Base-by-base conservation (phyloP, 2,113 vertebrate genomes). In the Aspidoscelis tigris region DNA sequence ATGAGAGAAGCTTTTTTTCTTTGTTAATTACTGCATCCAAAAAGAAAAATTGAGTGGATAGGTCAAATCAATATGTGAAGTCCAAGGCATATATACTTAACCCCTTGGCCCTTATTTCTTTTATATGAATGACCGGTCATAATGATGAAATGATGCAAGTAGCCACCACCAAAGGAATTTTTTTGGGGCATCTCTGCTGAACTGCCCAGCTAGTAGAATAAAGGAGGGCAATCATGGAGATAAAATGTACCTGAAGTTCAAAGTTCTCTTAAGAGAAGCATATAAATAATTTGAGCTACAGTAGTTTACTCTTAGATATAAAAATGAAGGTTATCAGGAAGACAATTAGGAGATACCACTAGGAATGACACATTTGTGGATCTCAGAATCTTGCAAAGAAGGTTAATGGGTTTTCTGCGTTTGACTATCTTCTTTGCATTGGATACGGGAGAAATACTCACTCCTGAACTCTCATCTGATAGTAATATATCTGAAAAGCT, bases 401-500 rank as follows among this genome's bases (percentile, higher is more conserved):
- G 53, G 69, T 82, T 50, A 73, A 61, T 64, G 24, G 44, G 50
- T 44, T n/a, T 18, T 64, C 70, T 26, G 26, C 55, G 44, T 82
- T 22, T 39, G 3, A 53, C 80, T 61, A 14, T 26, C 20, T 14
- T 81, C 20, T 58, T 73, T 61, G 55, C 33, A 61, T 39, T 73
- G 53, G 33, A 43, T 43, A 44, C 33, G 72, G 66, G 47, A 81
- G 50, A 61, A 72, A 73, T 61, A 43, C 33, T 70, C 53, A 58
- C 9, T 33, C n/a, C 20, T 39, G 18, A 7, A 58, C n/a, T 70
- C n/a, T 70, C 44, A 61, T 26, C 22, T 64, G 53, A 61, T 61
- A 61, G 14, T 64, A 73, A 73, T 73, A 44, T 61, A 82, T 73
- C 33, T 44, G 80, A 82, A 58, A 71, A 73, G 39, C 5, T 61